A percentile compares a stretch with the other conserved stretches of the same genome.
Conservation (phyloP, 2,888 invertebrate species). For the Linyphia triangularis region DNA sequence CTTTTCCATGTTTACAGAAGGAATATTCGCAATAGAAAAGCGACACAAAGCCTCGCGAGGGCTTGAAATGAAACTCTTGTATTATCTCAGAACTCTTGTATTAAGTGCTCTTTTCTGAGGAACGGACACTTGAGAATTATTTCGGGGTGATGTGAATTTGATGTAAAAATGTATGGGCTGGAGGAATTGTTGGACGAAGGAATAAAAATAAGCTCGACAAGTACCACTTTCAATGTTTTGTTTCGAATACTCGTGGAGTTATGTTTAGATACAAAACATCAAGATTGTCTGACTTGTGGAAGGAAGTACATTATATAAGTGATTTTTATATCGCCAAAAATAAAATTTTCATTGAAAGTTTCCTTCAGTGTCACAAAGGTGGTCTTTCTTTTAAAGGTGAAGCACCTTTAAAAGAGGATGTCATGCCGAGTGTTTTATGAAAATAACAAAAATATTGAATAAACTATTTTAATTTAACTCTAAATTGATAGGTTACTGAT, state of each 20-base stretch:
- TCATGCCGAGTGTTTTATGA: too few relatives aligned
- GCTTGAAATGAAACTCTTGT: conserved; percentile 54
- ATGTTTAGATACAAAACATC: background rate
- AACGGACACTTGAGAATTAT: conserved; percentile 63
- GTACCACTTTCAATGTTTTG: conserved; percentile 24
- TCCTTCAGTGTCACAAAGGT: too few relatives aligned
- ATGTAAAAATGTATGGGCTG: conserved; percentile 35
- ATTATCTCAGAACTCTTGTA: conserved; percentile 26
- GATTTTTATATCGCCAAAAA: too few relatives aligned
- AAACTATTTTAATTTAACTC: too few relatives aligned
- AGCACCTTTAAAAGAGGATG: too few relatives aligned
- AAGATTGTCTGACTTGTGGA: background rate
- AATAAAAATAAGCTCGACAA: conserved; percentile 28
- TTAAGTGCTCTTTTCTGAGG: conserved; percentile 38
- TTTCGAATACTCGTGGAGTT: conserved; percentile 7
- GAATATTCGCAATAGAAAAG: conserved; percentile 23
- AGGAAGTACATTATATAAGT: background rate
- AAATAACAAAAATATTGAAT: too few relatives aligned
- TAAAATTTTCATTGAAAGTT: too few relatives aligned
- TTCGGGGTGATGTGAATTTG: conserved; percentile 56
- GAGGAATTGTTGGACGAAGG: conserved; percentile 10
- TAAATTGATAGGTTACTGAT: too few relatives aligned
- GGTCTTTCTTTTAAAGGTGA: too few relatives aligned
- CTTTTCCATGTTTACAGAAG: conserved; percentile 65
- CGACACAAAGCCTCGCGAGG: background rate